Evolutionary conservation across 64 coral and sea anemone species (phyloP).

Genomic region (Trachythela sp.): DNA sequence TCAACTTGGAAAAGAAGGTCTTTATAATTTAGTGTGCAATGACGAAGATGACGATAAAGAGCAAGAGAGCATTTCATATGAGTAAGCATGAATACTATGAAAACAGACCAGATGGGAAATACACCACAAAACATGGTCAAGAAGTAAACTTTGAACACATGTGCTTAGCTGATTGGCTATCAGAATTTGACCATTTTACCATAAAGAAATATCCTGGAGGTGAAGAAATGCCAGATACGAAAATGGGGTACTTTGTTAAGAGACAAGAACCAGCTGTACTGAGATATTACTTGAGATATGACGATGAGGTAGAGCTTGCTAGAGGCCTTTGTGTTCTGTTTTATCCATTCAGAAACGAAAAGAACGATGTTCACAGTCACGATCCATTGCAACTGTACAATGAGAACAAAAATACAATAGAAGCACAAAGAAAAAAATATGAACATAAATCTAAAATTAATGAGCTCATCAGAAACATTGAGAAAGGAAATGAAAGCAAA

Average conservation of each 20-base stretch:
- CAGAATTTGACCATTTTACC: neutral
- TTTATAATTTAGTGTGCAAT: neutral
- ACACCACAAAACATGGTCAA: neutral
- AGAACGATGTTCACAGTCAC: neutral
- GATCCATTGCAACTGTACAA: neutral
- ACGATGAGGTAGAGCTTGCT: neutral
- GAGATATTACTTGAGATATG: conserved; percentile 22
- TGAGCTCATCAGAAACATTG: neutral
- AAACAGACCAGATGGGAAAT: neutral
- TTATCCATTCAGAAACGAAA: conserved; percentile 20
- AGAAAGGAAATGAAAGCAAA: conserved; percentile 2
- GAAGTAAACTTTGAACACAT: neutral
- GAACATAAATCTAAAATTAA: conserved; percentile 20
- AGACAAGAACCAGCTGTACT: neutral
- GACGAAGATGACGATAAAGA: neutral
- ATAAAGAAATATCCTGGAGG: neutral
- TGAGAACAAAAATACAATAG: neutral
- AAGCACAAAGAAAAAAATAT: conserved; percentile 14
- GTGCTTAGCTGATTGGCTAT: conserved; percentile 3
- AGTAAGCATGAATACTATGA: conserved; percentile 24
- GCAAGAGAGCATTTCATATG: conserved; percentile 6
- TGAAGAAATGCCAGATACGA: neutral
- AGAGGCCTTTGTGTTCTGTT: neutral
- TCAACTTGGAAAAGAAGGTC: neutral
- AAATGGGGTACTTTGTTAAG: neutral